Percentiles rank a stretch among this genome's conserved stretches.
Conservation (phyloP, 2,113 vertebrate species). For the Etheostoma cragini region DNA sequence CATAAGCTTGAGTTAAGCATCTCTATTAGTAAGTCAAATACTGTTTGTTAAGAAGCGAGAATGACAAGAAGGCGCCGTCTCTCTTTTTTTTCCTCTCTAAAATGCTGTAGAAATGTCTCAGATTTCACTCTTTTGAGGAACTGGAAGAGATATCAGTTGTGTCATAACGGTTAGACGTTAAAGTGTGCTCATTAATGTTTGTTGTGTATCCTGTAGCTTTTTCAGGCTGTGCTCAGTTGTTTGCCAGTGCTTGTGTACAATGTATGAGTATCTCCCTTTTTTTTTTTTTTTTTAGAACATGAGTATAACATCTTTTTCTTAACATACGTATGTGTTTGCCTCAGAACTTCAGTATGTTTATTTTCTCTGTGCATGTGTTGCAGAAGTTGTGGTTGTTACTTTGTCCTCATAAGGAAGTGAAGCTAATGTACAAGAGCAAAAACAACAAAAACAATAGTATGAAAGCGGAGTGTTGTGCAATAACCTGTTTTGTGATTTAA, state of each 20-base stretch:
- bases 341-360: conserved; percentile 34
- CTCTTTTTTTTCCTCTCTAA: neutral
- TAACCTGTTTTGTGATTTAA: conserved; percentile 60
- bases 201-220: conserved; percentile 4
- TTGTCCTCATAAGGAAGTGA: conserved; percentile 82
- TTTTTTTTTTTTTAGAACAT: conserved; percentile 4
- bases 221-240: neutral
- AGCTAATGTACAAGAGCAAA: conserved; percentile 56
- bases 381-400: conserved; percentile 83
- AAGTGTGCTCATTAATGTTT: conserved; percentile 9
- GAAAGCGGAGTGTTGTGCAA: conserved; percentile 62
- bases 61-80: neutral
- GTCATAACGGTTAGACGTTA: conserved; percentile 5
- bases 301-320: neutral
- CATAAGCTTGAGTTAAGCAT: conserved; percentile 87
- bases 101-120: conserved; percentile 28
- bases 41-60: conserved; percentile 48
- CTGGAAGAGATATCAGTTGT: conserved; percentile 13
- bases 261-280: conserved; percentile 1
- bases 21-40: conserved; percentile 83
- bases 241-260: conserved; percentile 17
- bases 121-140: conserved; percentile 43
- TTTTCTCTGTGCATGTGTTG: conserved; percentile 41
- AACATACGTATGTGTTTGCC: neutral
- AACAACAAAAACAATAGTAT: conserved; percentile 57